Evolutionary conservation across 1,140 invertebrate species (phyloP), one percentile per base, ranked within the genome.

Genomic region (Brachionus koreanus): DNA sequence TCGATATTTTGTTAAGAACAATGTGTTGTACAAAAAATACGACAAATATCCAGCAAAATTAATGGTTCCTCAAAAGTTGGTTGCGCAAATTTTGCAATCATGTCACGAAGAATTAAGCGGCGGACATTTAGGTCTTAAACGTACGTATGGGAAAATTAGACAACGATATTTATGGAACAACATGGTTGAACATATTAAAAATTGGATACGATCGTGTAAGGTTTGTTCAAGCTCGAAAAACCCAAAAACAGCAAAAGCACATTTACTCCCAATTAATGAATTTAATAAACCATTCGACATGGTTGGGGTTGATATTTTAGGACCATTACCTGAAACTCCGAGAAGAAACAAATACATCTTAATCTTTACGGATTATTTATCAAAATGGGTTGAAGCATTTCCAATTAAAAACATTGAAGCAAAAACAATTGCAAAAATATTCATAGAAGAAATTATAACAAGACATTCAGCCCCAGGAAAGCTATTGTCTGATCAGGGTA

Each of bases 311-410:
- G 83, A 85, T 65, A 83, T 85, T 39, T 57, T 85, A 19, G 85
- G 86, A 4, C 85, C 85, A 29, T 61, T 86, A 0, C 85, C 85
- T 6, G 37, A 19, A 0, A 83, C 83, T 13, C 33, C 42, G 9
- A 7, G 10, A 12, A 83, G 83, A 0, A 87, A 86, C 43, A 81
- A 77, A 43, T 85, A 85, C 46, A 84, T 87, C 9, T 13, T 43
- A 10, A 10, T 43, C 9, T 43, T n/a, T n/a, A n/a, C n/a, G n/a
- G n/a, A n/a, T n/a, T n/a, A n/a, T n/a, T n/a, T n/a, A n/a, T n/a
- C n/a, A n/a, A n/a, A n/a, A n/a, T n/a, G n/a, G n/a, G n/a, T n/a
- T n/a, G n/a, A n/a, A n/a, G n/a, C 39, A 5, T 42, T 42, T 57
- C 52, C 52, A 57, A 57, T 57, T 9, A 57, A 57, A 57, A 23